A percentile compares a stretch with the other conserved stretches of the same genome.
These are phyloP conservation scores for Odobenus rosmarus DNA, from an alignment of 2,113 vertebrate species.

Conservation along the genomic window DNA sequence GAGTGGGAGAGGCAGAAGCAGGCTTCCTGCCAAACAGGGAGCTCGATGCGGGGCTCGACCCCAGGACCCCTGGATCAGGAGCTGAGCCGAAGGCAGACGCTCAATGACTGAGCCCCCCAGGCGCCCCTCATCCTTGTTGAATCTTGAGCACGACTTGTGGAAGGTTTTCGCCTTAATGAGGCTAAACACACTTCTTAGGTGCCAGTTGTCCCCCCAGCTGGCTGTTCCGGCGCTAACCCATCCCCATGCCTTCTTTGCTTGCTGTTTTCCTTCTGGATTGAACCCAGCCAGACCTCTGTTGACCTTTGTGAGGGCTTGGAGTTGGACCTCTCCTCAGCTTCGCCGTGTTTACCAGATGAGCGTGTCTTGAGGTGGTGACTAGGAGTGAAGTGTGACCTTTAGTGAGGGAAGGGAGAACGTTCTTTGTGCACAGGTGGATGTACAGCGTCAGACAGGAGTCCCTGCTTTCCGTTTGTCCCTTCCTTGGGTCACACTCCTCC, in stretches of 20 bases:
- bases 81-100: no score
- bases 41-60: no score
- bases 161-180: not conserved
- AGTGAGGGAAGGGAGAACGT: not conserved
- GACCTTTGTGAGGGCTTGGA: not conserved
- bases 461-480: not conserved
- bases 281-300: not conserved
- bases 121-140: not conserved
- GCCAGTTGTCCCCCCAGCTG: not conserved
- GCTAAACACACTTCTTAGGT: fast-evolving
- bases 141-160: not conserved
- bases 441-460: not conserved
- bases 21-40: no score
- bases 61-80: no score
- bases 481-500: not conserved
- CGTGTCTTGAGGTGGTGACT: constrained; percentile 19
- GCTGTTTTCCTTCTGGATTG: not conserved
- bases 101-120: no score
- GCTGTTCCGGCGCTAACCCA: not conserved
- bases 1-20: no score
- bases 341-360: not conserved
- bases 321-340: not conserved
- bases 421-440: not conserved
- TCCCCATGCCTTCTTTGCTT: fast-evolving
- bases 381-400: not conserved